Percentiles rank a stretch among this genome's conserved stretches.
Conservation (phyloP, 2,888 invertebrate species). For the Cosmia pyralina region DNA sequence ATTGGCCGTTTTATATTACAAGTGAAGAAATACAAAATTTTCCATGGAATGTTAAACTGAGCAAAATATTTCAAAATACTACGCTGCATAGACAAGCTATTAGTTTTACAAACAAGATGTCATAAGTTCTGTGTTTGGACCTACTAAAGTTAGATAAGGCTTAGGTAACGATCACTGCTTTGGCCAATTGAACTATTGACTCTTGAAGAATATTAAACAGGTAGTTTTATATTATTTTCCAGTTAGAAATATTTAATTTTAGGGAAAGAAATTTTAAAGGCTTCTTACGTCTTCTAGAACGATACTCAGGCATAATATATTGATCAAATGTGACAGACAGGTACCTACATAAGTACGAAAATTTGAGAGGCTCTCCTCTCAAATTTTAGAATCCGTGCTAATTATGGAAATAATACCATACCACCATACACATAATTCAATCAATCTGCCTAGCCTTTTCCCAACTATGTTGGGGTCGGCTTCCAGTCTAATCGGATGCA, state of each 20-base stretch:
- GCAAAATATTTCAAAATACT: slow-evolving; percentile 37
- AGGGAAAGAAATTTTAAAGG: not conserved
- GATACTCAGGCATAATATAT: too few species aligned
- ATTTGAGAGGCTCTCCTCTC: not conserved
- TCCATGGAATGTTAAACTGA: slow-evolving; percentile 21
- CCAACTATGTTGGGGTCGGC: too few species aligned
- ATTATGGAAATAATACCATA: not conserved
- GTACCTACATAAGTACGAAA: too few species aligned
- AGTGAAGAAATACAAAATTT: slow-evolving; percentile 27
- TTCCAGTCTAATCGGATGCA: too few species aligned
- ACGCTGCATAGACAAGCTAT: slow-evolving; percentile 1
- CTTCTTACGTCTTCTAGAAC: not conserved
- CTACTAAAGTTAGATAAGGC: slow-evolving; percentile 36
- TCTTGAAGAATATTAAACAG: not conserved
- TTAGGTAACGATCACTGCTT: slow-evolving; percentile 20
- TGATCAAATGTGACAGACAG: not conserved
- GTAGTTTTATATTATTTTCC: not conserved
- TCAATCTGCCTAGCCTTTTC: too few species aligned
- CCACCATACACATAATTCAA: too few species aligned
- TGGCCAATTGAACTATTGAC: slow-evolving; percentile 34
- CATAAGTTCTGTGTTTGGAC: slow-evolving; percentile 25
- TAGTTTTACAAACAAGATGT: slow-evolving; percentile 15
- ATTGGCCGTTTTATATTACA: slow-evolving; percentile 9
- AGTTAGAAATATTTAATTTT: not conserved
- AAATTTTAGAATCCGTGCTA: not conserved